These are phyloP conservation scores for Lycorma delicatula DNA, from an alignment of 1,140 invertebrate genomes.

Conservation along the genomic window DNA sequence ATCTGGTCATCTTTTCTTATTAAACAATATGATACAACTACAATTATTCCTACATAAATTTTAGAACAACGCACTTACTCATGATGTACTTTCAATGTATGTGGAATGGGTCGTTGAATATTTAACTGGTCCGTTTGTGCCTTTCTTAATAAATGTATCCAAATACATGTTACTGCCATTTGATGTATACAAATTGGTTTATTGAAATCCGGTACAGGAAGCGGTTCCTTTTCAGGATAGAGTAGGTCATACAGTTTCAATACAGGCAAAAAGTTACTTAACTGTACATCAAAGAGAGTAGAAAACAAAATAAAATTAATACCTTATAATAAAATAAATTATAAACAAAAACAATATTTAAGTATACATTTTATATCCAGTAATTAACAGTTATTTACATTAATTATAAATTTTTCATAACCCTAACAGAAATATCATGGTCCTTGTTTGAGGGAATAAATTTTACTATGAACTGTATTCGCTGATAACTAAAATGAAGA, in stretches of 20 bases:
- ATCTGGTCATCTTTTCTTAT: no score
- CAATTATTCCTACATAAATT: no score
- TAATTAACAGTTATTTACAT: background rate
- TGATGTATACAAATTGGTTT: constrained; percentile 81
- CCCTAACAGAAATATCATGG: no score
- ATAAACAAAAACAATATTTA: no score
- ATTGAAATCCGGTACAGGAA: constrained; percentile 81
- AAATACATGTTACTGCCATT: constrained; percentile 91
- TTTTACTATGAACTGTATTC: no score
- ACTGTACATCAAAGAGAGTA: constrained; percentile 39
- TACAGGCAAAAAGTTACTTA: constrained; percentile 83
- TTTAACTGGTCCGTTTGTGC: constrained; percentile 73
- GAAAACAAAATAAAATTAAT: constrained; percentile 19
- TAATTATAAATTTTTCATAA: background rate
- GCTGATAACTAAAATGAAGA: no score
- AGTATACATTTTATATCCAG: background rate
- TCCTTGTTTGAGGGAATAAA: no score
- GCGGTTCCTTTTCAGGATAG: constrained; percentile 83
- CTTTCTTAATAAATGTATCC: constrained; percentile 92
- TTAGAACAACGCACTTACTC: no score
- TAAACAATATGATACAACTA: no score
- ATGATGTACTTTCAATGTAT: constrained; percentile 73
- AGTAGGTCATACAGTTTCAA: constrained; percentile 85
- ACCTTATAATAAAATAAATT: constrained; percentile 3
- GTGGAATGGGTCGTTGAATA: constrained; percentile 69